Evolutionary conservation across 2,113 vertebrate species (phyloP).

Genomic region (Muscicapa adusta): DNA sequence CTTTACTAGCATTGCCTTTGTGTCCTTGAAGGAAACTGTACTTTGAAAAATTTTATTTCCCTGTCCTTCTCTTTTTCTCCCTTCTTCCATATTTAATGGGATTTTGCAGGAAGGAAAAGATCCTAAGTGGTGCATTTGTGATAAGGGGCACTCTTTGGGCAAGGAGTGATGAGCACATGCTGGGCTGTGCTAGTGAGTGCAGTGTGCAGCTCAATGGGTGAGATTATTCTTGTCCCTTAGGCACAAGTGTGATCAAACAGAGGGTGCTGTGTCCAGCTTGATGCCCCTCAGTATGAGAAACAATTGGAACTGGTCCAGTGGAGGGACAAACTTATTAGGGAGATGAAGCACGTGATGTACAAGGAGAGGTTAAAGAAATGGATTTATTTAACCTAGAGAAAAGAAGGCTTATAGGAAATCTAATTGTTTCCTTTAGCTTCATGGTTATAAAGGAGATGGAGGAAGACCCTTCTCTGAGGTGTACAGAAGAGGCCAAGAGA

Average conservation of each 20-base stretch:
- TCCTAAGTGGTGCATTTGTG: not conserved
- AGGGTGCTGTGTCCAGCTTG: not conserved
- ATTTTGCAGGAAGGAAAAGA: not conserved
- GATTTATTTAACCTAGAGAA: not conserved
- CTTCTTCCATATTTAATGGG: not conserved
- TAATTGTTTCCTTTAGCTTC: not conserved
- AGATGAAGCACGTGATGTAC: not conserved
- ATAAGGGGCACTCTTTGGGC: not conserved
- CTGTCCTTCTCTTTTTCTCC: not conserved
- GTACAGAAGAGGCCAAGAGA: not conserved
- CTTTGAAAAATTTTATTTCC: not conserved
- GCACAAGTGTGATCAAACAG: not conserved
- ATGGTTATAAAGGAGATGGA: not conserved
- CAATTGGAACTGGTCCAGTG: not conserved
- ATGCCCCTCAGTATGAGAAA: not conserved
- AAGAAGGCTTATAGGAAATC: not conserved
- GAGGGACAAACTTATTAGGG: not conserved
- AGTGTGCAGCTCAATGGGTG: not conserved
- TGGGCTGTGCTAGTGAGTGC: not conserved
- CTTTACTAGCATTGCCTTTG: not conserved
- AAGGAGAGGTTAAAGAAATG: not conserved
- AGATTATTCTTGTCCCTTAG: not conserved
- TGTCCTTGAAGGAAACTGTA: not conserved
- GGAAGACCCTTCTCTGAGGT: not conserved
- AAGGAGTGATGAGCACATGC: not conserved